These are phyloP conservation scores for Plusia festucae DNA, from an alignment of 2,888 invertebrate species.

Conservation along the genomic window DNA sequence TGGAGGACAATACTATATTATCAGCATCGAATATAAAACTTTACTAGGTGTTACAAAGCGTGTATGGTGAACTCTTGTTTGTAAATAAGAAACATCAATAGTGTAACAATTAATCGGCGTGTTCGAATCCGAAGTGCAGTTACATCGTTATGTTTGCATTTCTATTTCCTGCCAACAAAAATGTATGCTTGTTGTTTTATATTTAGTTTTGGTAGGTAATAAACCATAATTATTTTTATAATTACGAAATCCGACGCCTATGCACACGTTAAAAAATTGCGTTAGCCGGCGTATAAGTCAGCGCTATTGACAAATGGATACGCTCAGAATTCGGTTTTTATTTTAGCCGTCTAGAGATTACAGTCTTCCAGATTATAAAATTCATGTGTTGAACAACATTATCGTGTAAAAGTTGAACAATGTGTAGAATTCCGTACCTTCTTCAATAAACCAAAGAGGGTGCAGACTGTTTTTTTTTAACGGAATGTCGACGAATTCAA, in stretches of 20 bases:
- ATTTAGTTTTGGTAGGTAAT: constrained; percentile 26
- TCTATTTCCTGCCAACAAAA: constrained; percentile 25
- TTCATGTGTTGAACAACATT: no score
- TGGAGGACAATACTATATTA: neutral
- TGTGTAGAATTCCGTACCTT: no score
- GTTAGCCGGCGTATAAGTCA: neutral
- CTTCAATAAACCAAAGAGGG: no score
- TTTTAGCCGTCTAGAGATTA: no score
- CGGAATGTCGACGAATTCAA: no score
- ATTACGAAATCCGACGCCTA: neutral
- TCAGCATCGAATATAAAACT: constrained; percentile 11
- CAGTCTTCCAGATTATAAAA: no score
- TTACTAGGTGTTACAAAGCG: constrained; percentile 14
- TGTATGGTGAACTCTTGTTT: constrained; percentile 6
- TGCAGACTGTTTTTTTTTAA: no score
- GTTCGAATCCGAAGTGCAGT: constrained; percentile 17
- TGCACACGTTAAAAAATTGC: neutral
- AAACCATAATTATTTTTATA: neutral
- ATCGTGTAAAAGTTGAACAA: no score
- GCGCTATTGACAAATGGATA: no score
- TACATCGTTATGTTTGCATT: constrained; percentile 13
- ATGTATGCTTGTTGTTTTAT: constrained; percentile 17
- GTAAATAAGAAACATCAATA: constrained; percentile 19
- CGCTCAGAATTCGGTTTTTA: neutral
- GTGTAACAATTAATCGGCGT: constrained; percentile 11